These are phyloP conservation scores for Heterohyrax brucei DNA, from an alignment of 2,797 vertebrate genomes.

Conservation along the genomic window DNA sequence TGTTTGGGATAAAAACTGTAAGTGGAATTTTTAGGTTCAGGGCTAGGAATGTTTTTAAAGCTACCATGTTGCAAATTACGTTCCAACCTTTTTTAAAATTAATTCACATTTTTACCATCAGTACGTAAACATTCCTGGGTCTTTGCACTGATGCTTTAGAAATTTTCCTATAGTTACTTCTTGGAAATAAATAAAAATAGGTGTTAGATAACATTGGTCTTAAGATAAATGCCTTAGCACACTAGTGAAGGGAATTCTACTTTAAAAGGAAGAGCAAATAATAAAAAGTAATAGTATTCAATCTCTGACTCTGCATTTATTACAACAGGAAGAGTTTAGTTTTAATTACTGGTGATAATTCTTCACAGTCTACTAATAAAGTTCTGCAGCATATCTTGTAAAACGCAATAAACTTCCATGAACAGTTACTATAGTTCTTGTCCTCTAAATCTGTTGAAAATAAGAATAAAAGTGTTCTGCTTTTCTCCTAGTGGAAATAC, in stretches of 20 bases:
- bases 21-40: neutral
- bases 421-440: constrained; percentile 73
- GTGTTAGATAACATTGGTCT: constrained; percentile 7
- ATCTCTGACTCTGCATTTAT: constrained; percentile 60
- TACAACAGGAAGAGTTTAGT: constrained; percentile 60
- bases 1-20: constrained; percentile 28
- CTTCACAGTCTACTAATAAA: constrained; percentile 78
- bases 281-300: constrained; percentile 71
- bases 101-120: neutral
- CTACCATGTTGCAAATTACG: neutral
- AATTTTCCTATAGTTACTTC: constrained; percentile 23
- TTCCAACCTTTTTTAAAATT: constrained; percentile 41
- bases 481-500: constrained; percentile 12
- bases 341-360: constrained; percentile 84
- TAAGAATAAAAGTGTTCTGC: constrained; percentile 70
- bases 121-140: neutral
- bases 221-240: constrained; percentile 45
- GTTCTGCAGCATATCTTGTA: constrained; percentile 56
- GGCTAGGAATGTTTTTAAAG: neutral
- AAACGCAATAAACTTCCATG: constrained; percentile 74
- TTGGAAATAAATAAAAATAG: constrained; percentile 6
- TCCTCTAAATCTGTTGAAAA: constrained; percentile 68
- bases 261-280: constrained; percentile 71
- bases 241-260: constrained; percentile 64
- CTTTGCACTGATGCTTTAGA: constrained; percentile 16